Conservation (phyloP, 2,113 vertebrate genomes). For the Ameiurus melas region DNA sequence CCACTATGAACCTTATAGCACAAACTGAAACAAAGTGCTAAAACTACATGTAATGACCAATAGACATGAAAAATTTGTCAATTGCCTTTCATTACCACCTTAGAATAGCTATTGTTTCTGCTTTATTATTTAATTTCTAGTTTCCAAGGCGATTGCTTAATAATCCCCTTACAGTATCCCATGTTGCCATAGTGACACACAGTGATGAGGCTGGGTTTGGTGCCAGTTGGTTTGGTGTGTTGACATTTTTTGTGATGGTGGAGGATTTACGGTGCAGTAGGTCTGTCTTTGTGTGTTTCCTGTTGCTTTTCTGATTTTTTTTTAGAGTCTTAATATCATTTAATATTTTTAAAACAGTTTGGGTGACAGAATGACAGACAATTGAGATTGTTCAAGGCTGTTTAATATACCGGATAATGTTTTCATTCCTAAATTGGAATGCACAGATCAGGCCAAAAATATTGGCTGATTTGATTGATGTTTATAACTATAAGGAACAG, state of each 20-base stretch:
- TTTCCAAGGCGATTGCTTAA: constrained; percentile 48
- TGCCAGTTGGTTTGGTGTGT: constrained; percentile 27
- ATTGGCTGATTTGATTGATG: not conserved
- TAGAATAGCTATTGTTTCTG: not conserved
- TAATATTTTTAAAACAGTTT: not conserved
- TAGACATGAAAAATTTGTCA: not conserved
- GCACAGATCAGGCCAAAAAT: not conserved
- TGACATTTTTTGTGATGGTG: constrained; percentile 11
- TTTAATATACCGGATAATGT: not conserved
- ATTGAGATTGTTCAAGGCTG: not conserved
- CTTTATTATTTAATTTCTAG: constrained; percentile 35
- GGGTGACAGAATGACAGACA: not conserved
- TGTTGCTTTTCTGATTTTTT: not conserved
- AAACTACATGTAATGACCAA: not conserved
- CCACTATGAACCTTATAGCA: not conserved
- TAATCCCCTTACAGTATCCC: constrained; percentile 29
- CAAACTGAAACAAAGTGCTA: not conserved
- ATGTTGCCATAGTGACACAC: constrained; percentile 49
- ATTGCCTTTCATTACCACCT: not conserved
- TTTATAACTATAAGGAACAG: not conserved
- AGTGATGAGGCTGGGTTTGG: not conserved
- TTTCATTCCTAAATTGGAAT: not conserved
- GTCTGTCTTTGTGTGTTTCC: not conserved
- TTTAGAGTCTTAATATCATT: not conserved
- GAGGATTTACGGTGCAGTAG: constrained; percentile 9